Percentiles rank a stretch among this genome's conserved stretches.
Evolutionary conservation across 2,888 invertebrate genomes (phyloP).

Genomic region (Chromoteleia sp.): DNA sequence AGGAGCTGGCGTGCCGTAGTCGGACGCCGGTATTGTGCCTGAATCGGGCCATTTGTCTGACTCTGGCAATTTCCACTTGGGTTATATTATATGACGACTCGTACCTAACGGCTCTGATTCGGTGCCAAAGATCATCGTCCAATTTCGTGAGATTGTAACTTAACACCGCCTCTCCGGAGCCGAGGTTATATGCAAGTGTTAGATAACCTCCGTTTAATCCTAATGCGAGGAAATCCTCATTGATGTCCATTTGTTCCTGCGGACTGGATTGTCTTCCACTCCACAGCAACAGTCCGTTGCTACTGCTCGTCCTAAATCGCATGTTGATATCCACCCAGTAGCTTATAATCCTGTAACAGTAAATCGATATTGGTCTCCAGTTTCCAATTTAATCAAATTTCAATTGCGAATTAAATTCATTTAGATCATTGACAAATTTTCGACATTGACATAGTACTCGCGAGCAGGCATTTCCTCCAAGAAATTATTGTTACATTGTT

Average conservation of each 20-base stretch:
- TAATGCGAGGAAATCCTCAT: conserved; percentile 92
- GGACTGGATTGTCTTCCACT: conserved; percentile 88
- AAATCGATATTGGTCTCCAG: conserved; percentile 33
- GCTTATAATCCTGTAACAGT: conserved; percentile 89
- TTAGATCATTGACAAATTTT: conserved; percentile 50
- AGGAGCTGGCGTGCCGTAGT: no score
- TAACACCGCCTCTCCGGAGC: conserved; percentile 94
- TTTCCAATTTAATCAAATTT: conserved; percentile 52
- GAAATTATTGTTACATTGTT: conserved; percentile 26
- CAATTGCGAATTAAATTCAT: conserved; percentile 45
- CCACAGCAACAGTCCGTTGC: conserved; percentile 93
- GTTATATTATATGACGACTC: conserved; percentile 58
- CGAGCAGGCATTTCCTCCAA: conserved; percentile 8
- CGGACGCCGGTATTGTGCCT: no score
- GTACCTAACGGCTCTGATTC: conserved; percentile 91
- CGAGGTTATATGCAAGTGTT: conserved; percentile 92
- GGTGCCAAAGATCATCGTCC: conserved; percentile 95
- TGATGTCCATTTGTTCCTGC: conserved; percentile 85
- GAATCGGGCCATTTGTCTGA: no score
- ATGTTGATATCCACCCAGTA: conserved; percentile 95
- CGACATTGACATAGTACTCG: conserved; percentile 33
- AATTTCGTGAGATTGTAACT: conserved; percentile 93
- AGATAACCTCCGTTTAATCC: conserved; percentile 93
- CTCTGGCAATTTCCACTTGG: no score
- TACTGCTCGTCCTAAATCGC: conserved; percentile 90